phyloP scores from a whole-genome alignment of 2,113 vertebrate species.

The Lasiurus borealis region DNA sequence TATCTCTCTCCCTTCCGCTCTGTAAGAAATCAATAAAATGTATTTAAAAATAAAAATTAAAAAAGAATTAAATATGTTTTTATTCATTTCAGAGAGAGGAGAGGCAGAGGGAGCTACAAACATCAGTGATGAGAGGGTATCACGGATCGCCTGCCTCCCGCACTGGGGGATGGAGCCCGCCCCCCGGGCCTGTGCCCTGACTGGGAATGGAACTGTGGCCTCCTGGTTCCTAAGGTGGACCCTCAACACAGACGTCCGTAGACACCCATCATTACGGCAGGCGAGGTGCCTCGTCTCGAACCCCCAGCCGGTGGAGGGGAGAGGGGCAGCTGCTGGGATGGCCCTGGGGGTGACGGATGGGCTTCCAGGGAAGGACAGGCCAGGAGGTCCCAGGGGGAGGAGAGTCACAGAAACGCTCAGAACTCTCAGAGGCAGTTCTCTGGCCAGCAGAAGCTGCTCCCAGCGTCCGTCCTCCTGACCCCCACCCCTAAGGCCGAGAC shows the following conservation, averaged over 20 bases:
- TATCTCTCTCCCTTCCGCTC: too few species aligned
- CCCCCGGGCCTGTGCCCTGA: too few species aligned
- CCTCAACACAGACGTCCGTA: not conserved
- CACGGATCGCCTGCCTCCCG: too few species aligned
- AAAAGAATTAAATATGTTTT: not conserved
- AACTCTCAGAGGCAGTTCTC: not conserved
- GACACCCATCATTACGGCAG: not conserved
- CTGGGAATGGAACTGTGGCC: too few species aligned
- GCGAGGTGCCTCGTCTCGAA: not conserved
- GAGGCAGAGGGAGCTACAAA: too few species aligned
- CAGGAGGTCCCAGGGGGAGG: not conserved
- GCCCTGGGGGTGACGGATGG: rapidly evolving
- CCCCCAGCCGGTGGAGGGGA: not conserved
- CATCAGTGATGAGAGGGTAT: too few species aligned
- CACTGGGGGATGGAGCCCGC: too few species aligned
- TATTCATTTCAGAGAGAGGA: not conserved
- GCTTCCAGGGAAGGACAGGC: not conserved
- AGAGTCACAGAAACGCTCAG: not conserved
- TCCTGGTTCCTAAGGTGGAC: too few species aligned
- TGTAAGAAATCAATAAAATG: too few species aligned
- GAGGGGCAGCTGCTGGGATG: not conserved
- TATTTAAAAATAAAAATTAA: not conserved
- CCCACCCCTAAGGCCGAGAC: not conserved
- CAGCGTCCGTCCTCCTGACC: not conserved
- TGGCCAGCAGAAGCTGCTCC: not conserved